Percentiles rank a stretch among this genome's conserved stretches.
Evolutionary conservation across 2,113 vertebrate species (phyloP).

Genomic region (Indicator maculatus): DNA sequence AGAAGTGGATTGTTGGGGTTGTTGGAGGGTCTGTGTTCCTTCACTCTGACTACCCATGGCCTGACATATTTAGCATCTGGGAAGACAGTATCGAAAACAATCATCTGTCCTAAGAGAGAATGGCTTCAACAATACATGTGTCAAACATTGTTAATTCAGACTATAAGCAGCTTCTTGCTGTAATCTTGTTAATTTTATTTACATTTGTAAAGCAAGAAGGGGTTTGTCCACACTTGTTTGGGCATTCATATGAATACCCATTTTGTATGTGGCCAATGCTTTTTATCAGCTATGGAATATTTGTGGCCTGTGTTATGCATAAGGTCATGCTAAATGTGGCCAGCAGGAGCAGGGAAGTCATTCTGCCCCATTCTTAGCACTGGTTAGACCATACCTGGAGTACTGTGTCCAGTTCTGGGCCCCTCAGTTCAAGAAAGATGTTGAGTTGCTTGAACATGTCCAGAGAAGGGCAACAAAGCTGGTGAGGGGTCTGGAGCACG

Average conservation of each 20-base stretch:
- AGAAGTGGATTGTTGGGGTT: neutral
- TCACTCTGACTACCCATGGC: neutral
- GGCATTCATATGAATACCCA: neutral
- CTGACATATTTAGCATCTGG: neutral
- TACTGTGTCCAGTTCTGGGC: no score
- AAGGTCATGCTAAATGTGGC: neutral
- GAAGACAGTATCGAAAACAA: neutral
- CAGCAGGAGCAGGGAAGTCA: no score
- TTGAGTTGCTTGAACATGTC: no score
- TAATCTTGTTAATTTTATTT: neutral
- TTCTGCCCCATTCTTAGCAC: no score
- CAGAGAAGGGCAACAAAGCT: no score
- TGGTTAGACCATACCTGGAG: no score
- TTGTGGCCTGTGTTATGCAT: neutral
- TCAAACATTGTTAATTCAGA: neutral
- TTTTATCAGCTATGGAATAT: neutral
- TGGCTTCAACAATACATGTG: neutral
- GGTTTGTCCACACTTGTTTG: neutral
- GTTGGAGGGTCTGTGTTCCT: neutral
- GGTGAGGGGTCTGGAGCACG: no score
- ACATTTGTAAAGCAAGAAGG: neutral
- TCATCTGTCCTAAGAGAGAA: neutral
- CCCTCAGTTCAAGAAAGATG: no score
- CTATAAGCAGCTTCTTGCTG: neutral
- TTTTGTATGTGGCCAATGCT: neutral